A percentile compares a stretch with the other conserved stretches of the same genome.
Evolutionary conservation across 2,113 vertebrate species (phyloP).

Genomic region (human (Homo sapiens)): GRCh38 chr21:23414001-23414500

Average conservation of each 20-base stretch:
- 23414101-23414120: neutral
- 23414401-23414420: neutral
- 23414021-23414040: fast-evolving
- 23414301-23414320: neutral
- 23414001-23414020: fast-evolving
- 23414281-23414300: neutral
- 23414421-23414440: neutral
- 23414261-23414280: neutral
- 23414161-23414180: neutral
- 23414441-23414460: neutral
- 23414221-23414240: neutral
- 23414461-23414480: neutral
- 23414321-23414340: neutral
- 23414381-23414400: neutral
- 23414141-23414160: neutral
- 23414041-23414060: neutral
- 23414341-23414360: neutral
- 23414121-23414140: neutral
- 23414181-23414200: neutral
- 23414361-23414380: neutral
- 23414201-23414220: neutral
- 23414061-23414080: neutral
- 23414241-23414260: neutral
- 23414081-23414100: neutral
- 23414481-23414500: neutral